Evolutionary conservation across 2,888 invertebrate species (phyloP).

Genomic region (Nemoura dubitans): DNA sequence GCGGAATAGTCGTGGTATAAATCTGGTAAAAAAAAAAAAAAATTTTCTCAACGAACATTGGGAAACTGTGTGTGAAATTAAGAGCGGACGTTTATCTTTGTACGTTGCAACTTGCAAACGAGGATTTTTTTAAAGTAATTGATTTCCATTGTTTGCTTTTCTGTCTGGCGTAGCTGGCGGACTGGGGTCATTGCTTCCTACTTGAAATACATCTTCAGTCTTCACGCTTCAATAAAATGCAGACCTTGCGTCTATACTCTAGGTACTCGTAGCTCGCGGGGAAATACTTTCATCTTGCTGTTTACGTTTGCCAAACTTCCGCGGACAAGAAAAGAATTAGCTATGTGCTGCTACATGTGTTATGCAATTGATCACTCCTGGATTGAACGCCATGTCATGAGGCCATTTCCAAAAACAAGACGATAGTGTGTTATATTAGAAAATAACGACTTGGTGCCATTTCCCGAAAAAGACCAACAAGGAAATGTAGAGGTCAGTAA

Average conservation of each 20-base stretch:
- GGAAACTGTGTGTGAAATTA: background rate
- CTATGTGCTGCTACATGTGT: background rate
- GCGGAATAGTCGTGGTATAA: background rate
- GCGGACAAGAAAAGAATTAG: background rate
- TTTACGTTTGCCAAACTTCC: background rate
- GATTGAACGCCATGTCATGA: background rate
- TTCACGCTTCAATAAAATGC: background rate
- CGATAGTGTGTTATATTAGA: too few relatives aligned
- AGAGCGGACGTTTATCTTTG: too few relatives aligned
- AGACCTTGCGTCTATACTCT: background rate
- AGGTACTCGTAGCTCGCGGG: background rate
- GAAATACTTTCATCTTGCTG: background rate
- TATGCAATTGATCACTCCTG: background rate
- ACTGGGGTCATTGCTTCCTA: background rate
- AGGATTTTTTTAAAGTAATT: background rate
- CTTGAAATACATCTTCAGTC: background rate
- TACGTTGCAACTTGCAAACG: background rate
- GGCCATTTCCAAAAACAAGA: too few relatives aligned
- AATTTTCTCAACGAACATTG: background rate
- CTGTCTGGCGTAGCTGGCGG: background rate
- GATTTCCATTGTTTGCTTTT: background rate
- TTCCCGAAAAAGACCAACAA: too few relatives aligned
- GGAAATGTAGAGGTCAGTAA: too few relatives aligned
- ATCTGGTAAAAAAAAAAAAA: background rate
- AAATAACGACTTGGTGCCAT: too few relatives aligned